Evolutionary conservation across 2,797 vertebrate genomes (phyloP), one percentile per base, ranked within the genome.

Genomic region (Sebastes vulpes): DNA sequence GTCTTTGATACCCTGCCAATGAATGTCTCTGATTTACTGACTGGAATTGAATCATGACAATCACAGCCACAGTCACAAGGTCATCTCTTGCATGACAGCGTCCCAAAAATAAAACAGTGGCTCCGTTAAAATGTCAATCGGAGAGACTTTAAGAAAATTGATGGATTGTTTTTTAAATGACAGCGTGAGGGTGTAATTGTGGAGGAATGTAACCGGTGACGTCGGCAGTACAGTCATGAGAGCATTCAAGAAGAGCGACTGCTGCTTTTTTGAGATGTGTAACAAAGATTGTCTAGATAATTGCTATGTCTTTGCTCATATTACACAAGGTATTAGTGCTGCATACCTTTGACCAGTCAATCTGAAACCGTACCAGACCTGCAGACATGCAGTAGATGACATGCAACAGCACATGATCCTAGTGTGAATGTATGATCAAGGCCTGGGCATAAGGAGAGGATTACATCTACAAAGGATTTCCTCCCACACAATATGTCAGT

Each of bases 381-480:
- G 28, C 54, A 86, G 72, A 87, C 65, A 61, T n/a, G 63, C 20
- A 46, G 29, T 56, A 57, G 64, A 70, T 72, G 76, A 86, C 82
- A 82, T 53, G 64, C 57, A 50, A 80, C 48, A 52, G 85, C 73
- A 79, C 57, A 77, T 79, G 82, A 87, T 73, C 73, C 63, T 8
- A 53, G 78, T 76, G 87, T 83, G 75, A 88, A 79, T 81, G 72
- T 52, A 79, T 75, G 79, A 90, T 87, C 65, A 84, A 88, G 89
- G 92, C 64, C 81, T 3, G 12, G 29, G 75, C 73, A 77, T 86
- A 77, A 84, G 75, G 81, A 67, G 31, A 77, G 91, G 87, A 90
- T 93, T 90, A 85, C 2, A 64, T 84, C 87, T 90, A 90, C 92
- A 93, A 91, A 92, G 80, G 65, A 26, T 64, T 82, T 86, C 56